Evolutionary conservation across 2,113 vertebrate genomes (phyloP), one percentile per base, ranked within the genome.

Genomic region (Ranitomeya variabilis): DNA sequence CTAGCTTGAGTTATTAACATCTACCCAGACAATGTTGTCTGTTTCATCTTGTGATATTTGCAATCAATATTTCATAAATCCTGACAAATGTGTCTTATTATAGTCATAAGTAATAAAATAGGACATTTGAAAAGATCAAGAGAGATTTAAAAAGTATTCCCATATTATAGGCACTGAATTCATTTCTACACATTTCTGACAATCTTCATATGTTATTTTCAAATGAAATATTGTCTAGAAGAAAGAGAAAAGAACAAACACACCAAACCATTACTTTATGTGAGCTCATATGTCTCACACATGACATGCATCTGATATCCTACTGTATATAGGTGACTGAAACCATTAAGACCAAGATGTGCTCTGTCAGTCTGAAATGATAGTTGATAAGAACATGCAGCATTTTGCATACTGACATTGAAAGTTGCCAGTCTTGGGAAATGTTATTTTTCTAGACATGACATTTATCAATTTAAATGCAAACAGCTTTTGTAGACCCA

Each of bases 391-490:
- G n/a, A 84, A 84, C 62, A 83, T 69, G 45, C 64, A 26, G 45
- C 51, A 71, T 23, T 84, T 71, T 84, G 82, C 82, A 71, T 71
- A 84, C 66, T 84, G 82, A 84, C 82, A 71, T 26, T 71, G 82
- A 84, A 84, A 71, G 82, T 69, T 84, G 45, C 51, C 82, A 71
- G 52, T 55, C 82, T 18, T 69, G 82, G 13, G 51, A 84, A 84
- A 69, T 84, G 82, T 84, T 84, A 81, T 84, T 84, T 84, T 55
- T 84, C 60, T 55, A 45, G 59, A 64, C 66, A 69, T 84, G 64
- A 84, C 82, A 84, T 84, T 69, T 84, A 84, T 23, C 82, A 84
- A 71, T 84, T 84, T 84, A 69, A 84, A 84, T 84, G 82, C 82
- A 84, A 84, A 84, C 64, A 71, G 64, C 64, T 64, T 66, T 11